These are phyloP conservation scores for Coregonus sp. DNA, from an alignment of 2,797 vertebrate species.

Conservation along the genomic window DNA sequence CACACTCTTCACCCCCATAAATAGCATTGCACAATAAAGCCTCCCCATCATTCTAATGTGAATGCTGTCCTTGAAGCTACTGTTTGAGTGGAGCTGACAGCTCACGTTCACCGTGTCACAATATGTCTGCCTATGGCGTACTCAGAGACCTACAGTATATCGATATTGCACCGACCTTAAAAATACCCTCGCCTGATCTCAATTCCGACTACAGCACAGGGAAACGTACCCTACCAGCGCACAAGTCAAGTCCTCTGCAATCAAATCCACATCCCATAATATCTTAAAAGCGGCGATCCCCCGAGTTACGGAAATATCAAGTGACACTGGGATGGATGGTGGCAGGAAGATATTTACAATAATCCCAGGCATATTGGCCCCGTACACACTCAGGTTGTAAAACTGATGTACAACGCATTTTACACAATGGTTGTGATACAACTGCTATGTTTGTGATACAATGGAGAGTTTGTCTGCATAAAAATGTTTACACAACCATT, in stretches of 20 bases:
- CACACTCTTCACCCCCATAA: background rate
- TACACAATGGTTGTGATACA: too few species aligned
- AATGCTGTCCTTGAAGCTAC: background rate
- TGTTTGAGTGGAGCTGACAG: background rate
- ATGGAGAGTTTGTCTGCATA: background rate
- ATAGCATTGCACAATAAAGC: background rate
- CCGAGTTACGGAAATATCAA: background rate
- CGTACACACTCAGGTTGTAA: too few species aligned
- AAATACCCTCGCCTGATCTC: conserved; percentile 7
- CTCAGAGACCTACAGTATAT: background rate
- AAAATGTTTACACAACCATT: background rate
- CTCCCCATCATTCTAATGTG: background rate
- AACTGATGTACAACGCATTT: too few species aligned
- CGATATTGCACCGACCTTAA: conserved; percentile 10
- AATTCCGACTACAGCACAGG: conserved; percentile 3
- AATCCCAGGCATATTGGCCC: background rate
- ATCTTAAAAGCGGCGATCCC: background rate
- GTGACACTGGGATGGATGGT: background rate
- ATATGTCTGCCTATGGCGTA: background rate
- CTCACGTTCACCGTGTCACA: background rate
- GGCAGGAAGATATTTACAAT: background rate
- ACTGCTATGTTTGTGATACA: background rate
- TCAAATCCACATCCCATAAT: background rate
- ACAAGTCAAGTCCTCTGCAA: conserved; percentile 5
- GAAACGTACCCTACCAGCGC: background rate